phyloP scores from a whole-genome alignment of 2,113 vertebrate genomes.

The Antechinus flavipes region DNA sequence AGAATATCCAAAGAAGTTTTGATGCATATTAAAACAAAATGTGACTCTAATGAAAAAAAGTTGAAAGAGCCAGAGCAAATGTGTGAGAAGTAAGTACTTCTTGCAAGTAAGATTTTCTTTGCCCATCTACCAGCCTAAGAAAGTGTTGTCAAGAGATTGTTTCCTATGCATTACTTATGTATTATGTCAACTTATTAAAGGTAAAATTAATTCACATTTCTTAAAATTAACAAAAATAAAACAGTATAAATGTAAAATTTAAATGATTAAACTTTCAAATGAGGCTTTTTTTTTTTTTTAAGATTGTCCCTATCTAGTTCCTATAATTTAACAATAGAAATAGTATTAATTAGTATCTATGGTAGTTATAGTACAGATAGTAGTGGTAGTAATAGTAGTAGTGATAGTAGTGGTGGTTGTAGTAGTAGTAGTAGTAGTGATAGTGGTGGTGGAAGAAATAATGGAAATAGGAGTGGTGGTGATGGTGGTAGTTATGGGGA shows the following conservation, averaged over 20 bases:
- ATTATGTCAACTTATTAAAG: background rate
- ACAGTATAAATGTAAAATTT: background rate
- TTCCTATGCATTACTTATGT: background rate
- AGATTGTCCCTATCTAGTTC: too few relatives aligned
- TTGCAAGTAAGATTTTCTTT: background rate
- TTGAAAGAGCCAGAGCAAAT: background rate
- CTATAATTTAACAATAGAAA: background rate
- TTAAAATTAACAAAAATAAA: background rate
- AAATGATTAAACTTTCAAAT: background rate
- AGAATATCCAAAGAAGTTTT: background rate
- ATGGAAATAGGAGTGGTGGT: too few relatives aligned
- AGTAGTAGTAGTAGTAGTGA: too few relatives aligned
- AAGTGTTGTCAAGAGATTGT: background rate
- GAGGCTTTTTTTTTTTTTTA: background rate
- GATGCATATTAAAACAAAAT: background rate
- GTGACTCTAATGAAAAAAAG: background rate
- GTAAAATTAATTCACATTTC: background rate
- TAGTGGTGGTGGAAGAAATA: too few relatives aligned
- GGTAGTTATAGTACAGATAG: too few relatives aligned
- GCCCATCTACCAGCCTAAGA: background rate
- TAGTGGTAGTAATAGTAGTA: too few relatives aligned
- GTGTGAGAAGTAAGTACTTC: background rate
- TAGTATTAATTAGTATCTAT: background rate
- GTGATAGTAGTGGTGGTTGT: too few relatives aligned
- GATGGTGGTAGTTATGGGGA: too few relatives aligned